Base-by-base conservation (phyloP, 2,888 invertebrate species). In the Atethmia centrago region DNA sequence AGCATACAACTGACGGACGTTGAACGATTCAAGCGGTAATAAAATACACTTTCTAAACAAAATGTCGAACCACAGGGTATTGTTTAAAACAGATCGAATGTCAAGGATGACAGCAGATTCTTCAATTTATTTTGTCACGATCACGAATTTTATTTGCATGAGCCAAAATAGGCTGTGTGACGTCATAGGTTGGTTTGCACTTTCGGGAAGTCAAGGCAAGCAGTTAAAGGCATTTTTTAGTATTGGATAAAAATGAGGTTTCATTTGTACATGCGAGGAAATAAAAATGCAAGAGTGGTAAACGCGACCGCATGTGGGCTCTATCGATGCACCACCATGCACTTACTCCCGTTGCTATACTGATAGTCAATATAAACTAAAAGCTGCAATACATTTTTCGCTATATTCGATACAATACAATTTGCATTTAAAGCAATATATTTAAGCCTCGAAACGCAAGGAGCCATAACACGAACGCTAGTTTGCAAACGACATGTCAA, bases 101-200 rank as follows among this genome's bases (percentile, higher is more conserved):
- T 94, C 95, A 95, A 95, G 95, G 94, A 93, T 93, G 88, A 86
- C 85, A 90, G 91, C 89, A 88, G 90, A 90, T 91, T 92, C 90
- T 92, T 93, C 92, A 90, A 93, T 93, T 92, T 90, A 88, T 93
- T 83, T 92, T 93, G 94, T 95, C 94, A 94, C 94, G 95, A 95
- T 91, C 91, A 90, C 90, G 92, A 92, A 91, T 89, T 55, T 74
- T 81, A 76, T 81, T 90, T 86, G 89, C 88, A 89, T 89, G 88
- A 87, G 87, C 88, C 86, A 83, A 87, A 87, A 88, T 88, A 86
- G 85, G 87, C 87, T 87, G 84, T 77, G 82, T 91, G 90, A 93
- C 92, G 93, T 93, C 91, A 92, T 79, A 90, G 86, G 85, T 89
- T 84, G 77, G 74, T 87, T 82, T 84, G 87, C 79, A 88, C 80